Conservation (phyloP, 2,888 invertebrate species). For the Epinotia brunnichana region DNA sequence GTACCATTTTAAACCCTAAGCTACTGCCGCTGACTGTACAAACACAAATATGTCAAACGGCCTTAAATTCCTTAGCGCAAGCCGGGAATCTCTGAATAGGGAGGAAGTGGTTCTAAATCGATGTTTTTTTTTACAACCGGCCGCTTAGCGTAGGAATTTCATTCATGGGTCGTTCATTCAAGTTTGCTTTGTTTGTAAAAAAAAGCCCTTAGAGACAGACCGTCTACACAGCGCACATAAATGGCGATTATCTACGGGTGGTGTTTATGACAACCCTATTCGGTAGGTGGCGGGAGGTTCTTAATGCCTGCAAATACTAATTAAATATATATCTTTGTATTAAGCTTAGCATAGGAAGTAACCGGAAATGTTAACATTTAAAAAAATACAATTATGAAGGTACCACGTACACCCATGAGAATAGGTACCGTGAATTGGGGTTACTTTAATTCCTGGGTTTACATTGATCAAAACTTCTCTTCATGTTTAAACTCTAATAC, state of each 20-base stretch:
- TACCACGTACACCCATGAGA: not conserved
- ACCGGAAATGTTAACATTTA: not conserved
- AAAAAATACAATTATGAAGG: not conserved
- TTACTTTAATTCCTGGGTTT: too few relatives aligned
- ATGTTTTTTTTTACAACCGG: conserved; percentile 57
- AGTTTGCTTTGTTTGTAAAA: conserved; percentile 66
- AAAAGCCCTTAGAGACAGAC: conserved; percentile 71
- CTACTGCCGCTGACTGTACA: conserved; percentile 7
- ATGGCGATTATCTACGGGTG: conserved; percentile 57
- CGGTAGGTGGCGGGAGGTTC: conserved; percentile 14
- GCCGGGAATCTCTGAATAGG: conserved; percentile 57
- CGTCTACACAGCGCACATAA: conserved; percentile 67
- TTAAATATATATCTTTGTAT: not conserved
- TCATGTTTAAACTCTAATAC: too few relatives aligned
- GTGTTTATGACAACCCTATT: conserved; percentile 31
- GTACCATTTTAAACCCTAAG: not conserved
- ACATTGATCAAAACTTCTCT: too few relatives aligned
- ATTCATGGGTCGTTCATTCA: conserved; percentile 72
- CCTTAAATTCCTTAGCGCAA: conserved; percentile 57
- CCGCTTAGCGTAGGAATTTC: conserved; percentile 78
- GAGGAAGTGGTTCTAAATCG: conserved; percentile 68
- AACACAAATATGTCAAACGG: conserved; percentile 34
- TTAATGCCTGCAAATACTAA: not conserved
- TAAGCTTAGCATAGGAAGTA: not conserved
- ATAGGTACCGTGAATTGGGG: too few relatives aligned